These are phyloP conservation scores for Pseudocheirus occidentalis DNA, from an alignment of 2,797 vertebrate genomes.

Conservation along the genomic window DNA sequence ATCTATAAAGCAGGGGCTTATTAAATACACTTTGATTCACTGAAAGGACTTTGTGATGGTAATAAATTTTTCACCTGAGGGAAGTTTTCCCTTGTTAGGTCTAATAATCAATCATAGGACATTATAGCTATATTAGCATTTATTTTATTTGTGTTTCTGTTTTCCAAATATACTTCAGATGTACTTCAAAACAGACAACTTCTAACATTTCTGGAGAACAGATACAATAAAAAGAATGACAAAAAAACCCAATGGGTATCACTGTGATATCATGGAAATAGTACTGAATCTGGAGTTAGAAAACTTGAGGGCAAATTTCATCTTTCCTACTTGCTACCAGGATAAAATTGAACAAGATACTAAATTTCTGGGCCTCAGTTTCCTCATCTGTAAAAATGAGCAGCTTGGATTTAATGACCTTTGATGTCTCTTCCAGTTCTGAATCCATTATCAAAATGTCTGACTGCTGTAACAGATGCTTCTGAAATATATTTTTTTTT, in stretches of 20 bases:
- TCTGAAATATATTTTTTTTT: constrained; percentile 39
- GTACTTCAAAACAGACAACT: neutral
- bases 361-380: neutral
- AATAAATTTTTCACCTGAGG: neutral
- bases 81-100: neutral
- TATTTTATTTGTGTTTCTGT: neutral
- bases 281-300: neutral
- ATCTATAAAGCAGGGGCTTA: neutral
- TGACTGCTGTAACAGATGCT: neutral
- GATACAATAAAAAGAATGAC: neutral
- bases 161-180: neutral
- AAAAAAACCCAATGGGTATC: neutral
- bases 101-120: neutral
- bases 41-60: neutral
- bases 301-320: neutral
- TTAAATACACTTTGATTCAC: neutral
- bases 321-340: neutral
- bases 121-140: neutral
- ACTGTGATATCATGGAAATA: neutral
- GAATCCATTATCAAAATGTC: neutral
- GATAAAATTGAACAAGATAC: neutral
- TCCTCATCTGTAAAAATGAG: neutral
- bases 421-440: neutral
- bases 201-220: neutral
- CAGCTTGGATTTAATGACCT: neutral